phyloP scores from a whole-genome alignment of 2,797 vertebrate genomes.

The Garrulus glandarius region DNA sequence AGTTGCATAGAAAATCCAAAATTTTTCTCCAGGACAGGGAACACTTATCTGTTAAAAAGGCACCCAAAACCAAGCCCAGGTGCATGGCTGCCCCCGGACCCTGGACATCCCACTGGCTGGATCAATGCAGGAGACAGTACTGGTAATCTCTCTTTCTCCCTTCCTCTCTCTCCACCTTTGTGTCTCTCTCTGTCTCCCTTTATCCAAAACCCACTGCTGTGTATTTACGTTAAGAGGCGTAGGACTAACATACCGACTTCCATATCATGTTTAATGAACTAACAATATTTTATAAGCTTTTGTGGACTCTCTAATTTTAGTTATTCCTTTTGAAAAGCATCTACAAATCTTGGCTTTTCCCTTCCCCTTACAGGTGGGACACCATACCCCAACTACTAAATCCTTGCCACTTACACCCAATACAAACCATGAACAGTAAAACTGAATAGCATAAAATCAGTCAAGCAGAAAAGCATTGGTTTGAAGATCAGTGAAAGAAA shows the following conservation, averaged over 20 bases:
- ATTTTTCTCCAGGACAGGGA: background rate
- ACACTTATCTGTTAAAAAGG: background rate
- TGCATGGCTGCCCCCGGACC: rapidly evolving
- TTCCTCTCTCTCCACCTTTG: background rate
- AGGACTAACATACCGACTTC: background rate
- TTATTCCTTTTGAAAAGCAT: background rate
- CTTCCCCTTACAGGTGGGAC: background rate
- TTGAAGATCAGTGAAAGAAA: background rate
- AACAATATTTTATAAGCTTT: background rate
- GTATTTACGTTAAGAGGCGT: background rate
- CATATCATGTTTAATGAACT: rapidly evolving
- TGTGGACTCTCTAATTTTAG: background rate
- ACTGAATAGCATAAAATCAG: background rate
- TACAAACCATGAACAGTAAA: background rate
- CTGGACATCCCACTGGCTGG: background rate
- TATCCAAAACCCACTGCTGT: background rate
- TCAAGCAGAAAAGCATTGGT: background rate
- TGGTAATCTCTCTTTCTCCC: background rate
- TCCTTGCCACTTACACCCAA: background rate
- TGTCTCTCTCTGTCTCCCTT: background rate
- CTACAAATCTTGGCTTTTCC: background rate
- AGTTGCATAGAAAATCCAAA: background rate
- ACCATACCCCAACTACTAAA: background rate
- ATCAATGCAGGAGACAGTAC: background rate
- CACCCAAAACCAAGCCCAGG: background rate